Evolutionary conservation across 2,797 vertebrate species (phyloP), one percentile per base, ranked within the genome.

Genomic region (Periophthalmus magnuspinnatus): DNA sequence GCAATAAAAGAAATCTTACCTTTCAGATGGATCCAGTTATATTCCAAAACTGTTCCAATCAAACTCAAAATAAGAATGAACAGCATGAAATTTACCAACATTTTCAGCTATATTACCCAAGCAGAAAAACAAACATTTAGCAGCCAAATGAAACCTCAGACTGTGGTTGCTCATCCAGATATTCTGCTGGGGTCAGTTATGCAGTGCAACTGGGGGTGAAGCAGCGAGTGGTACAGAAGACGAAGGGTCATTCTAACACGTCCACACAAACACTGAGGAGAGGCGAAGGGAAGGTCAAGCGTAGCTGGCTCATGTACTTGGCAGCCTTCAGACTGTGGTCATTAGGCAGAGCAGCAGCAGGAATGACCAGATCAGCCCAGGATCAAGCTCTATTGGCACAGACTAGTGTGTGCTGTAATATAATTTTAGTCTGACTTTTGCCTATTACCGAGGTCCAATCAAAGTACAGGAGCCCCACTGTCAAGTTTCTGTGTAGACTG

Each of bases 251-350:
- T 66, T 84, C 80, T 79, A 63, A 71, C 82, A 77, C 79, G 68
- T 81, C 71, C 79, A 80, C 76, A 80, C 41, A 77, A 76, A 86
- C 69, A 62, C 2, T 65, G 82, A 82, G 64, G 45, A 64, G 77
- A 84, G 86, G 82, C 76, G 70, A 85, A 79, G 32, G 72, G 79
- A 89, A 89, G 86, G 89, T 88, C 87, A 89, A 59, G 75, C 69
- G 59, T 76, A 80, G 79, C 75, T 77, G 75, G 73, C 81, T 81
- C 59, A 33, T 75, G 84, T 84, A 87, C 82, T 86, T 86, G 87
- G 82, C 83, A 79, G 69, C 45, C 59, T 66, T 82, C 81, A 75
- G 69, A 55, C 58, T 38, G 38, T 65, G 76, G 71, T 83, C 69
- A 78, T 84, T 79, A 86, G 69, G 54, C 54, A 65, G 74, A 68